Conservation (phyloP, 1,140 invertebrate genomes). For the Meloidogyne floridensis region DNA sequence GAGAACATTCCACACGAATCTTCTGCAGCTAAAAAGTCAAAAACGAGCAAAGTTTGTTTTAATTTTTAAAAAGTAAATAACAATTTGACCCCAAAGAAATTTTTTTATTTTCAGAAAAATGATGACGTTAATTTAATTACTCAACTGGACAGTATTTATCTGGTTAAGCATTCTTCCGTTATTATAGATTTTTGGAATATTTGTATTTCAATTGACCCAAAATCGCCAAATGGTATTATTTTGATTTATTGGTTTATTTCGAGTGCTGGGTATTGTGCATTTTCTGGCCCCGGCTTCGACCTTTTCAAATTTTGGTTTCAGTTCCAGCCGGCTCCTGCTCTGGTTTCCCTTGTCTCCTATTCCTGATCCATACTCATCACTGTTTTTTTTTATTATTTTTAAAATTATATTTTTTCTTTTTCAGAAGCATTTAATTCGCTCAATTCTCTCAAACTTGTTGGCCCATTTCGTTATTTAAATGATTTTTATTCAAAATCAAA, state of each 20-base stretch:
- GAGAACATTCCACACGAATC: background rate
- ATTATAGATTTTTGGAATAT: constrained; percentile 22
- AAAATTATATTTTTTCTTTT: background rate
- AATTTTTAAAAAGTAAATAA: background rate
- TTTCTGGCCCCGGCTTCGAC: no score
- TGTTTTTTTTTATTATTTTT: no score
- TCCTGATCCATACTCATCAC: no score
- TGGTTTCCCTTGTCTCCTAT: no score
- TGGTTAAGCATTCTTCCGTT: constrained; percentile 23
- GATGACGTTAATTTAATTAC: background rate
- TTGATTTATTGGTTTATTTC: background rate
- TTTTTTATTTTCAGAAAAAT: background rate
- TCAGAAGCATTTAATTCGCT: constrained; percentile 23
- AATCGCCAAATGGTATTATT: constrained; percentile 19
- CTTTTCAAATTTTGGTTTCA: no score
- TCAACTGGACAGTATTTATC: constrained; percentile 19
- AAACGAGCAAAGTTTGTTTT: constrained; percentile 7
- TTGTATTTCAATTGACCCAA: constrained; percentile 5
- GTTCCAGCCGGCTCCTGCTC: no score
- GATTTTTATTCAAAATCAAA: background rate
- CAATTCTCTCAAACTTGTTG: constrained; percentile 20
- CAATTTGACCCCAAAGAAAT: no score
- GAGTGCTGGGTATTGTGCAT: no score
- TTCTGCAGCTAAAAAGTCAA: background rate
- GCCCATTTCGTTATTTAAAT: constrained; percentile 22